Evolutionary conservation across 2,888 invertebrate species (phyloP), one percentile per base, ranked within the genome.

Genomic region (Euclidia mi): DNA sequence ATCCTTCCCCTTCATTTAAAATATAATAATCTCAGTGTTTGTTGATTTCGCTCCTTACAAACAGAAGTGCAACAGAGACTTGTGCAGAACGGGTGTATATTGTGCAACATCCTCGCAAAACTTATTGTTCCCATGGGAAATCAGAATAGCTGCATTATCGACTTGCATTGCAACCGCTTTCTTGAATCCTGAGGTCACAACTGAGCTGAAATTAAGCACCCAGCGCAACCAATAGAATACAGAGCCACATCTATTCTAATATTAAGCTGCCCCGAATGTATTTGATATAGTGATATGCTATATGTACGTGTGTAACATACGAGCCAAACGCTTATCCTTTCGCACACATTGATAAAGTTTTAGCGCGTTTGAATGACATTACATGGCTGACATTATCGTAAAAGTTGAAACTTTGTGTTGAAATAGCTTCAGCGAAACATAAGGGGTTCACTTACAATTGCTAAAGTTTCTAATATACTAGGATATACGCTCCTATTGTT

Each of bases 381-480:
- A n/a, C n/a, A 94, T 90, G 93, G 91, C 92, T 91, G 92, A 90
- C 93, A 94, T 94, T 94, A 94, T 92, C 94, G 94, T 94, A 93
- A 94, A 94, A 93, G 93, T 90, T 84, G 90, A 84, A 93, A 94
- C 91, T 94, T 93, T 90, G 88, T 85, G 90, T 90, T 85, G 89
- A 84, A 92, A 92, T 87, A 88, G 92, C 92, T 86, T 82, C 84
- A 80, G 78, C 91, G 85, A 92, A 93, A 93, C 93, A 94, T 92
- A 92, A 93, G 92, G 93, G 93, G 91, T 90, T 91, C 90, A 88
- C 90, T 87, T 92, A 91, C 93, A 88, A 94, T 94, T 94, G 94
- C 91, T 86, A 85, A 93, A 94, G 87, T 94, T 94, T 89, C 85
- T 89, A 88, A 91, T 89, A 89, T 91, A 92, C 87, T 88, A 87